Conservation (phyloP, 2,888 invertebrate genomes). For the Phania funesta region DNA sequence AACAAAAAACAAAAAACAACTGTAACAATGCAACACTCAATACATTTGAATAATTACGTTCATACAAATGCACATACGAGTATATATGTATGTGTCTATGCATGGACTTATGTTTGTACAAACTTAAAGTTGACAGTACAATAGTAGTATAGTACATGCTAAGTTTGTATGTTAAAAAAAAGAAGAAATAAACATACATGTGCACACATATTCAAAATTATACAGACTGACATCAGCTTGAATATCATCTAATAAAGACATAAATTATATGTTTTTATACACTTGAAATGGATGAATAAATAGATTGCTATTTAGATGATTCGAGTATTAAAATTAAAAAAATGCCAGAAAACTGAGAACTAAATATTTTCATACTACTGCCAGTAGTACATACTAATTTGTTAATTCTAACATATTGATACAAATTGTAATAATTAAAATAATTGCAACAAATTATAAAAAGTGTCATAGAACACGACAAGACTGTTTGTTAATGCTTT, state of each 20-base stretch:
- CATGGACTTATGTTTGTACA: slow-evolving; percentile 11
- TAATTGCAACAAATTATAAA: not conserved
- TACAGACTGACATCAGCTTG: not conserved
- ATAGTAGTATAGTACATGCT: not conserved
- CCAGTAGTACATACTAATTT: not conserved
- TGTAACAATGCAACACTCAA: slow-evolving; percentile 38
- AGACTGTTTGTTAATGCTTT: slow-evolving; percentile 11
- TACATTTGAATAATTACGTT: not conserved
- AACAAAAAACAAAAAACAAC: no score
- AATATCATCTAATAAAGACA: slow-evolving; percentile 16
- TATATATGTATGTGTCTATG: not conserved
- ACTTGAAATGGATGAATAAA: not conserved
- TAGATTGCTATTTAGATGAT: not conserved
- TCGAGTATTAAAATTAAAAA: not conserved
- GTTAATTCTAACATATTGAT: not conserved
- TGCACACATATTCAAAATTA: slow-evolving; percentile 8
- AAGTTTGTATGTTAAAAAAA: slow-evolving; percentile 4
- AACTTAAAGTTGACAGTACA: not conserved
- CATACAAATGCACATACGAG: not conserved
- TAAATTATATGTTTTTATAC: not conserved
- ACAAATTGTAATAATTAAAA: slow-evolving; percentile 8
- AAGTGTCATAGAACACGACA: slow-evolving; percentile 20
- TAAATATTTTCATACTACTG: not conserved
- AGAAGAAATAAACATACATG: no score
- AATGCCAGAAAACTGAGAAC: not conserved